Evolutionary conservation across 1,140 invertebrate genomes (phyloP).

Genomic region (Diorhabda elongata): DNA sequence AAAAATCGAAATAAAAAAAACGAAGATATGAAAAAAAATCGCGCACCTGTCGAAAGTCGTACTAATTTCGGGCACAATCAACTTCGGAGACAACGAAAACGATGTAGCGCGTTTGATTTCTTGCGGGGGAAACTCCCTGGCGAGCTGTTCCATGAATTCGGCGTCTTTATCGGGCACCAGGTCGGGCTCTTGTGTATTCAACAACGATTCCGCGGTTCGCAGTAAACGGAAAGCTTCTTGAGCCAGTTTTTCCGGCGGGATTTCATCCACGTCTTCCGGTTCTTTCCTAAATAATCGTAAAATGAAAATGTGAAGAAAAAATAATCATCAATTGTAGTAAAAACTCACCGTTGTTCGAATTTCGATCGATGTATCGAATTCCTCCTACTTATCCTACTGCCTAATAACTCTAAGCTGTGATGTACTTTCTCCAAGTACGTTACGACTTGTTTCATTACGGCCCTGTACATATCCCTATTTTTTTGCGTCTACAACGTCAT

Average conservation of each 20-base stretch:
- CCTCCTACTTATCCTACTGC: conserved; percentile 32
- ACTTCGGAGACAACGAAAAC: conserved; percentile 40
- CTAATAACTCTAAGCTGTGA: conserved; percentile 56
- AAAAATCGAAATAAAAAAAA: not conserved
- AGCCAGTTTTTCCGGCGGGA: conserved; percentile 61
- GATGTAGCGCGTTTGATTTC: conserved; percentile 31
- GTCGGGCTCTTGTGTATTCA: conserved; percentile 62
- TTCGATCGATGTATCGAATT: conserved; percentile 46
- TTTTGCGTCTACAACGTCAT: conserved; percentile 62
- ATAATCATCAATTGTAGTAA: too few relatives aligned
- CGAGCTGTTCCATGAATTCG: conserved; percentile 39
- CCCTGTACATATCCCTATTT: conserved; percentile 73
- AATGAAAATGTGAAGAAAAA: too few relatives aligned
- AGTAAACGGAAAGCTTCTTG: conserved; percentile 64
- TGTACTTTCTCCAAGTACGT: conserved; percentile 69
- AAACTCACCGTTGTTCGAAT: conserved; percentile 48
- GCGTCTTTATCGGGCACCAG: conserved; percentile 44
- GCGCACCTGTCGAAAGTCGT: conserved; percentile 34
- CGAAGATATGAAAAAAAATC: not conserved
- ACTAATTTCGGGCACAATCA: conserved; percentile 35
- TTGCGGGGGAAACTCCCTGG: conserved; percentile 40
- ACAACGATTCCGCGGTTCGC: conserved; percentile 62
- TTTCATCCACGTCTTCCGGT: conserved; percentile 44
- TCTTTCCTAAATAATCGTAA: too few relatives aligned
- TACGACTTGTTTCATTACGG: conserved; percentile 72